Conservation (phyloP, 2,797 vertebrate species). For the Semotilus atromaculatus region DNA sequence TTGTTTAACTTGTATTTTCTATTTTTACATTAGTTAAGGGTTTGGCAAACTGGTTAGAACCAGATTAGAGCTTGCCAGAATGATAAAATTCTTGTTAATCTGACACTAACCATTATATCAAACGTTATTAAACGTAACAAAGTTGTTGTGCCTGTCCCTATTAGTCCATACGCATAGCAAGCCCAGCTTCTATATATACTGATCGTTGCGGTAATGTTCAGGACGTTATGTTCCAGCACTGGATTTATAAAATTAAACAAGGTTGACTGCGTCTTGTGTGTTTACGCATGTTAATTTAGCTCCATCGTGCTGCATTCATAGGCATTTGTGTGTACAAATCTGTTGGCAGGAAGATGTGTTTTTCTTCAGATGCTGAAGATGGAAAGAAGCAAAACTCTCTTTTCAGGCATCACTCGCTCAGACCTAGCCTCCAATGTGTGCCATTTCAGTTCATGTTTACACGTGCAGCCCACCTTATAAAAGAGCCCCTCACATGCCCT, state of each 20-base stretch:
- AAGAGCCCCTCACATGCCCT: constrained; percentile 26
- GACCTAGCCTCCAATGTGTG: constrained; percentile 57
- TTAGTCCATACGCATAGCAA: background rate
- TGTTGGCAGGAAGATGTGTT: constrained; percentile 53
- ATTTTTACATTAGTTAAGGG: background rate
- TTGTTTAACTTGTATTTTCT: background rate
- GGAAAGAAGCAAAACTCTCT: constrained; percentile 65
- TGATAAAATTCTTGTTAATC: background rate
- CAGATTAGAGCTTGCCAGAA: background rate
- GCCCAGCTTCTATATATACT: background rate
- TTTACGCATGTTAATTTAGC: background rate
- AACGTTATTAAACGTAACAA: background rate
- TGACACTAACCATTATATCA: background rate
- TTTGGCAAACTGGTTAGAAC: background rate
- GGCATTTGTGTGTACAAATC: constrained; percentile 25
- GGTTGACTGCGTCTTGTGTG: background rate
- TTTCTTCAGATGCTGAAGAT: constrained; percentile 63
- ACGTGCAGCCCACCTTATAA: constrained; percentile 52
- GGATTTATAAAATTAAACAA: constrained; percentile 42
- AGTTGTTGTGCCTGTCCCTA: background rate
- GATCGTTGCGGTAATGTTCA: background rate
- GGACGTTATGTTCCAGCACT: constrained; percentile 23
- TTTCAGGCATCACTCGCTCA: constrained; percentile 66
- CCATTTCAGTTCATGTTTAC: constrained; percentile 48
- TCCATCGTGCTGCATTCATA: background rate